Base-by-base conservation (phyloP, 2,888 invertebrate genomes). In the Cerceris rybyensis region DNA sequence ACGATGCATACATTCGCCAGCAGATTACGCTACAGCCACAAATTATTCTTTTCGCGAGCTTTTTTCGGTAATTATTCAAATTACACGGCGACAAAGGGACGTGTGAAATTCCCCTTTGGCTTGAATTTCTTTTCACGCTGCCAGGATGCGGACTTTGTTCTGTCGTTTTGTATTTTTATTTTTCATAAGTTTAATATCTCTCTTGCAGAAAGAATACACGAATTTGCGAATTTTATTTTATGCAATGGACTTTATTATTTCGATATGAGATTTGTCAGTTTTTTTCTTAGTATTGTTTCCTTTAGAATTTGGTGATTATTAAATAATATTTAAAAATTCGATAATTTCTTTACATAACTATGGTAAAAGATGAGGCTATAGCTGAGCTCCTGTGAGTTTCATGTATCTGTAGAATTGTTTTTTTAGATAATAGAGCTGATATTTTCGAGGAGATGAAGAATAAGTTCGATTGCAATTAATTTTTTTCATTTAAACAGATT, bases 11-110 rank as follows among this genome's bases (percentile, higher is more conserved):
- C 68, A n/a, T 52, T 82, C 69, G 78, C 82, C 81, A 81, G 81
- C 65, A 87, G 87, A 84, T 86, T 70, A 75, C 85, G 84, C 78
- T 70, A 70, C 79, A 55, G 66, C 75, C 70, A 70, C 75, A 73
- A 77, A 81, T 80, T 80, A 77, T 68, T 67, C 73, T 68, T 59
- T 46, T 14, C 16, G 16, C 49, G 52, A 50, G 17, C 7, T 55
- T n/a, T 52, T n/a, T 11, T 7, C 2, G n/a, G 7, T 2, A 52
- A 13, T 13, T 7, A 52, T 52, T 52, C 9, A 14, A 52, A 52
- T n/a, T n/a, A 7, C 9, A 52, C 9, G 7, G 52, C 13, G 14
- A n/a, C n/a, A 7, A 52, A 52, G 14, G 13, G n/a, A 52, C 7
- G 13, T n/a, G 13, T 1, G n/a, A 52, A 52, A 7, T n/a, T 13